A percentile compares a stretch with the other conserved stretches of the same genome.
phyloP scores from a whole-genome alignment of 2,797 vertebrate species.

The Poeciliopsis paucimaculata region DNA sequence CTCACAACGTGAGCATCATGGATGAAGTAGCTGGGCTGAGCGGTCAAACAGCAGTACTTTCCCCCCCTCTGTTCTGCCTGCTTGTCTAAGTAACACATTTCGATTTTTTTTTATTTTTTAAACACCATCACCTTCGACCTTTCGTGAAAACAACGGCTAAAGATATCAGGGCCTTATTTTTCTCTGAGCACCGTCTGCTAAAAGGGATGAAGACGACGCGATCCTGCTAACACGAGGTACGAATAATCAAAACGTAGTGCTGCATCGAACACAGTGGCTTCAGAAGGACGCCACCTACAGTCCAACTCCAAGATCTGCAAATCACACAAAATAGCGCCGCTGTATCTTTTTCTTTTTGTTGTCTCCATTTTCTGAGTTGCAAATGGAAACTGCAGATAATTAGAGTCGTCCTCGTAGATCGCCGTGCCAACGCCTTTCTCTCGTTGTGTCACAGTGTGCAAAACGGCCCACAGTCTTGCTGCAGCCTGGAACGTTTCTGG shows the following conservation, averaged over 20 bases:
- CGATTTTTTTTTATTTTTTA: background rate
- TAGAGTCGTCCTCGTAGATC: background rate
- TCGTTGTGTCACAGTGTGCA: constrained; percentile 28
- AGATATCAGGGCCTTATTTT: background rate
- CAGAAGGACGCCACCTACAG: background rate
- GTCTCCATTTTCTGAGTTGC: constrained; percentile 4
- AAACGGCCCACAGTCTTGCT: constrained; percentile 13
- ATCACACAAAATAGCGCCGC: constrained; percentile 9
- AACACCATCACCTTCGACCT: background rate
- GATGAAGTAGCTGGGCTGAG: background rate
- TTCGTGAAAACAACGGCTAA: background rate
- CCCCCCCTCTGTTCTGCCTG: background rate
- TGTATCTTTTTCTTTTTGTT: background rate
- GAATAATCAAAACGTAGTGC: background rate
- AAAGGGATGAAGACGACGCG: background rate
- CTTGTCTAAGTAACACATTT: background rate
- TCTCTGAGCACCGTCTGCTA: background rate
- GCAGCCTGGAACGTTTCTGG: constrained; percentile 10
- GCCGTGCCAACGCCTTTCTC: background rate
- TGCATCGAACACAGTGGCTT: constrained; percentile 22
- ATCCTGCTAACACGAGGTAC: background rate
- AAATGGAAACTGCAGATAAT: background rate
- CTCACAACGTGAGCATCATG: background rate
- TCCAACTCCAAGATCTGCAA: background rate
- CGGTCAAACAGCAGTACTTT: background rate